Conservation (phyloP, 2,113 vertebrate genomes). For the Narcine bancroftii region DNA sequence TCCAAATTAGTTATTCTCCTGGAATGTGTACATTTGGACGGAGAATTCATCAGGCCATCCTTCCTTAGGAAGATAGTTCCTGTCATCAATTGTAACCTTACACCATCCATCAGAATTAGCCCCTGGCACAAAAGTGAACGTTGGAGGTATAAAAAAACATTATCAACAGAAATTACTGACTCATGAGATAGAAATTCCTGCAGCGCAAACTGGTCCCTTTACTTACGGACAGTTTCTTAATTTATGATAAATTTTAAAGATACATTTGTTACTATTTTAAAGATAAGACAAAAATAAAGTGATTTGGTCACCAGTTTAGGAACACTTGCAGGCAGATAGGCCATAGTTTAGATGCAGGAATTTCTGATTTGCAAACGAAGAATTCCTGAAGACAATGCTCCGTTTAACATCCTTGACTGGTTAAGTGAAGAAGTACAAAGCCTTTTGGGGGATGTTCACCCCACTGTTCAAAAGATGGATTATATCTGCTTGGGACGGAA, state of each 20-base stretch:
- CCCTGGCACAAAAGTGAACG: not conserved
- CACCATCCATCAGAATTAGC: not conserved
- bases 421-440: not conserved
- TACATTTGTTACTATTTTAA: not conserved
- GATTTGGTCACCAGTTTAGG: too few relatives aligned
- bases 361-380: slow-evolving; percentile 19
- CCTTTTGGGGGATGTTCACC: not conserved
- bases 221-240: not conserved
- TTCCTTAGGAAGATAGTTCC: not conserved
- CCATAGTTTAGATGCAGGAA: slow-evolving; percentile 10
- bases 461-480: slow-evolving; percentile 17
- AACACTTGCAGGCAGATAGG: not conserved
- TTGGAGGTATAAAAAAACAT: not conserved
- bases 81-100: not conserved
- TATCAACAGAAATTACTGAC: not conserved
- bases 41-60: not conserved
- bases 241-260: not conserved
- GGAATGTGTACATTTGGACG: not conserved
- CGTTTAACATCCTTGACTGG: slow-evolving; percentile 29
- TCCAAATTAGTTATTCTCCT: not conserved
- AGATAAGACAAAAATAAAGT: not conserved
- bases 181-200: not conserved
- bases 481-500: slow-evolving; percentile 30
- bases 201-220: too few relatives aligned
- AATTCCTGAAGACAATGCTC: slow-evolving; percentile 33